These are phyloP conservation scores for Amphiprion ocellaris DNA, from an alignment of 2,113 vertebrate genomes.

Conservation along the genomic window DNA sequence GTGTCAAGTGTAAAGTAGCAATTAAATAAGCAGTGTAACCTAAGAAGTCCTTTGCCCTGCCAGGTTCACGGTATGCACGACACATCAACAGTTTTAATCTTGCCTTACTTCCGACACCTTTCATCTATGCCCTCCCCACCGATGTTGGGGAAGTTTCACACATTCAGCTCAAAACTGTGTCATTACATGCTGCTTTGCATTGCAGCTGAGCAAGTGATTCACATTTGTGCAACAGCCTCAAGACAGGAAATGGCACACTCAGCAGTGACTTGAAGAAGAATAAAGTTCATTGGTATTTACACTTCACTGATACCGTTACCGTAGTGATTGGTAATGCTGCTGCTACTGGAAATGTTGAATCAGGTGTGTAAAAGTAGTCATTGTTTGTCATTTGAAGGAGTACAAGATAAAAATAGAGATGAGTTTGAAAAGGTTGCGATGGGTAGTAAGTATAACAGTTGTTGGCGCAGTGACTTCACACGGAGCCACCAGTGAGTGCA, in stretches of 20 bases:
- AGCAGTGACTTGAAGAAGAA: conserved; percentile 10
- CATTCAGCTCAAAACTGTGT: conserved; percentile 39
- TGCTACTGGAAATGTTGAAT: neutral
- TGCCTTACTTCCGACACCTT: conserved; percentile 9
- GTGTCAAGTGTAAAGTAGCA: conserved; percentile 10
- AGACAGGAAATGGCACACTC: conserved; percentile 67
- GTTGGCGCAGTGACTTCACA: conserved; percentile 34
- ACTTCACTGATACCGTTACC: neutral
- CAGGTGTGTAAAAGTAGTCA: neutral
- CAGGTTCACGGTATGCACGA: neutral
- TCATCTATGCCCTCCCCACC: neutral
- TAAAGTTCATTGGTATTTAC: neutral
- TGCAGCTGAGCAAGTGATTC: conserved; percentile 55
- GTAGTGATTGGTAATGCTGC: neutral
- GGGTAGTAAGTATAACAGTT: conserved; percentile 32
- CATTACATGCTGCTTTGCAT: conserved; percentile 44
- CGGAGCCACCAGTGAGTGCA: conserved; percentile 32
- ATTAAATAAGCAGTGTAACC: conserved; percentile 48
- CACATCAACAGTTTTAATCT: conserved; percentile 26
- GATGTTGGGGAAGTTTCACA: conserved; percentile 28
- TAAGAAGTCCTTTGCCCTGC: conserved; percentile 4
- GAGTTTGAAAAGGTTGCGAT: conserved; percentile 9
- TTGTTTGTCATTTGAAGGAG: neutral
- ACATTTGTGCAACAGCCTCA: conserved; percentile 30
- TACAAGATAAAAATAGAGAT: neutral